Base-by-base conservation (phyloP, 2,797 vertebrate species). In the Catamblyrhynchus diadema region DNA sequence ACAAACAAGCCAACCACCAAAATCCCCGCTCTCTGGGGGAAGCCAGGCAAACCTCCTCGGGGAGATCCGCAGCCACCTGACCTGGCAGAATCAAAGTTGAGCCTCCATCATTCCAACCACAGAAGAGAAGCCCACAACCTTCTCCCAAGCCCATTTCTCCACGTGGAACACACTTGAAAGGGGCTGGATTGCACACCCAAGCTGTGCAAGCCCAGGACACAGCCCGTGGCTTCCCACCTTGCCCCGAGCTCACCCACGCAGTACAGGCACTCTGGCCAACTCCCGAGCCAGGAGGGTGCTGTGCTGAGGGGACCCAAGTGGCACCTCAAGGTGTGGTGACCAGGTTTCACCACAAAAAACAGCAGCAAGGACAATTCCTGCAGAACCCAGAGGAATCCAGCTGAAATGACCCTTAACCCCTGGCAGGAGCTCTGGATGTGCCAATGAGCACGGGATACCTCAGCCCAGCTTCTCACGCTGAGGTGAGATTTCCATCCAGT, bases 181-280 rank as follows among this genome's bases (percentile, higher is more conserved):
- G 25, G 42, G 45, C 75, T 57, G 37, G 33, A 24, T 0, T 2
- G 37, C 62, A 25, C 60, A 67, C 62, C 16, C 44, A 23, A 24
- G 45, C 45, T 50, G 37, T 25, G 51, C 10, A 30, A 80, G 48
- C 13, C 27, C n/a, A 37, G 60, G 65, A 71, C 21, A 2, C 3
- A 0, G 61, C 71, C 64, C 11, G 0, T 0, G 33, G 86, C 41
- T 62, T 56, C 47, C 70, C 6, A 4, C 25, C 81, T 35, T 23
- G 1, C 4, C 23, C 23, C 0, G 3, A 61, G 32, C 42, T 61
- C 73, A 69, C 65, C 72, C 35, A 65, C 17, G 0, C 69, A 6
- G 44, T 3, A 0, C 25, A 3, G 0, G 0, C 2, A 0, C 20
- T 12, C 64, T 7, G 0, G 27, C 39, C 0, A 0, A 1, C 82